These are phyloP conservation scores for Sardinella longiceps DNA, from an alignment of 2,797 vertebrate genomes.

Conservation along the genomic window DNA sequence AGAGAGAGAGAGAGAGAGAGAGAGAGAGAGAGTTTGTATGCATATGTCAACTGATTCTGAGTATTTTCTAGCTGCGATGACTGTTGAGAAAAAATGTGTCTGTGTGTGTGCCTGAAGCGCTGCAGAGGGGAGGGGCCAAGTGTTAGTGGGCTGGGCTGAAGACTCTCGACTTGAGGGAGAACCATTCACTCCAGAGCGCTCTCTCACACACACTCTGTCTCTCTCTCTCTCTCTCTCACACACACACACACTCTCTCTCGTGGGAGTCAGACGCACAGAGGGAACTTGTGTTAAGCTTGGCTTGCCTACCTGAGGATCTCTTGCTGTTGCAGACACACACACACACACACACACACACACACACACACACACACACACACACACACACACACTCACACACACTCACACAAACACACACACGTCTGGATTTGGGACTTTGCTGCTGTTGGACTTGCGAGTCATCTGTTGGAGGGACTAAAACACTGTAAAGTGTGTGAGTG, in stretches of 20 bases:
- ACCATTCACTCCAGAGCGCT: conserved; percentile 27
- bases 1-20: conserved; percentile 29
- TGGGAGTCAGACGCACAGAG: background rate
- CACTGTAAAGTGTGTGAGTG: background rate
- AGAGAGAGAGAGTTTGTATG: conserved; percentile 26
- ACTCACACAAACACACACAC: background rate
- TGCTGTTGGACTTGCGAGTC: background rate
- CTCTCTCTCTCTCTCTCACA: conserved; percentile 32
- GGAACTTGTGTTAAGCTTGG: background rate
- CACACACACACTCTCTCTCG: background rate
- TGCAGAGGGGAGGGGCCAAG: conserved; percentile 35
- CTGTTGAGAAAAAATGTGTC: too few relatives aligned
- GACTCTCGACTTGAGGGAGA: conserved; percentile 29
- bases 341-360: too few relatives aligned
- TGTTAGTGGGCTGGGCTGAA: conserved; percentile 33
- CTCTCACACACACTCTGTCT: conserved; percentile 12
- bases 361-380: background rate
- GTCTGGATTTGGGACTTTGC: background rate
- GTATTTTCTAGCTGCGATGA: background rate
- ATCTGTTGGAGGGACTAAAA: background rate
- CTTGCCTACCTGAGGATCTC: background rate
- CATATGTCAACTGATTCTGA: background rate
- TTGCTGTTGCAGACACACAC: background rate
- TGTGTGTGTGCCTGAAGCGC: conserved; percentile 36
- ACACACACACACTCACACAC: too few relatives aligned